phyloP scores from a whole-genome alignment of 2,888 invertebrate species.

The Noctua janthina region DNA sequence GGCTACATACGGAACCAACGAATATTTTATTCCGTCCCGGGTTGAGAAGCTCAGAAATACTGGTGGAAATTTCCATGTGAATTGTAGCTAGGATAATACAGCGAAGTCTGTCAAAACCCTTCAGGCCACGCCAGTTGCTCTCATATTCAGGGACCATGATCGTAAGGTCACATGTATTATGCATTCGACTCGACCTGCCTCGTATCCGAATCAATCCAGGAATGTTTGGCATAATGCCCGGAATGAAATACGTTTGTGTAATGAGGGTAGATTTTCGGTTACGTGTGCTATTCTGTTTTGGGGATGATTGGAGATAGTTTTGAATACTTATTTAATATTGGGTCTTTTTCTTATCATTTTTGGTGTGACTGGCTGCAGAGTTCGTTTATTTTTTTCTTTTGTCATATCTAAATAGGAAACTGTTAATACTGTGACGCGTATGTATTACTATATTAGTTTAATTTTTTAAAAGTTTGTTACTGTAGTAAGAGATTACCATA shows the following conservation, averaged over 20 bases:
- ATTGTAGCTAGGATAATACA: constrained; percentile 76
- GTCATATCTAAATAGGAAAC: neutral
- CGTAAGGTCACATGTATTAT: constrained; percentile 84
- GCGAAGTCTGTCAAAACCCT: constrained; percentile 75
- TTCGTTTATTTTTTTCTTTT: neutral
- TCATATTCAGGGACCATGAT: constrained; percentile 76
- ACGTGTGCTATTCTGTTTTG: constrained; percentile 54
- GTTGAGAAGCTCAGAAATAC: constrained; percentile 61
- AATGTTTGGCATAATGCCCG: constrained; percentile 78
- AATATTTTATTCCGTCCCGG: constrained; percentile 66
- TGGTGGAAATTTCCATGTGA: constrained; percentile 76
- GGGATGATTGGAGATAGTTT: constrained; percentile 63
- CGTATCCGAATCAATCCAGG: constrained; percentile 83
- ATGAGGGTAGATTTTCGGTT: constrained; percentile 71
- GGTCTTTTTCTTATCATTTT: neutral
- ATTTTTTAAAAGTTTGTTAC: neutral
- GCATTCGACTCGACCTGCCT: constrained; percentile 79
- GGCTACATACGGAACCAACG: constrained; percentile 51
- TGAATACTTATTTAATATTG: constrained; percentile 38
- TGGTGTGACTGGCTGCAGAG: neutral
- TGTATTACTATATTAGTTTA: neutral
- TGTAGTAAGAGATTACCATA: neutral
- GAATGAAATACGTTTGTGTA: constrained; percentile 79
- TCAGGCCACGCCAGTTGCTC: constrained; percentile 69
- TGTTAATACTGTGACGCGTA: neutral